A percentile compares a stretch with the other conserved stretches of the same genome.
phyloP scores from a whole-genome alignment of 2,113 vertebrate species.

The Ictalurus punctatus region DNA sequence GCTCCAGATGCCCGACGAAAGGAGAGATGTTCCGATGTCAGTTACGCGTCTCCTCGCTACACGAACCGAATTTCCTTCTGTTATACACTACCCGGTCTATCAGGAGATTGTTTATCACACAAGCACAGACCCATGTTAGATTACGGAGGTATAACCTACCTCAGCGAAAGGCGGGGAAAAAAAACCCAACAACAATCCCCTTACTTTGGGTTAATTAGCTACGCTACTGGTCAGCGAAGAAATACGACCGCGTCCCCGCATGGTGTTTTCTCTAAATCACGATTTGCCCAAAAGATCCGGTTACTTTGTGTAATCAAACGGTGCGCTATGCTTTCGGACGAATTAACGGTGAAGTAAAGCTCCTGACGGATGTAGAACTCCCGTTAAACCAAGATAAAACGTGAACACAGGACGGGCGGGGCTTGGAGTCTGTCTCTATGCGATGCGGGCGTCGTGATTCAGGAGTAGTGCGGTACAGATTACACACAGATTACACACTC shows the following conservation, averaged over 20 bases:
- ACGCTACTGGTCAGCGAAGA: background rate
- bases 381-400: background rate
- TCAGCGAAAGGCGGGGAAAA: background rate
- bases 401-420: conserved; percentile 29
- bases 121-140: background rate
- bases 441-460: conserved; percentile 46
- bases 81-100: background rate
- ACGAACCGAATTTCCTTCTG: background rate
- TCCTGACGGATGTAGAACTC: background rate
- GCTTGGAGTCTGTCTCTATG: background rate
- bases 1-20: background rate
- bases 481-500: background rate
- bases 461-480: conserved; percentile 30
- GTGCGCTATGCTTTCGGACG: background rate
- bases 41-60: background rate
- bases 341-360: background rate
- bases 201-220: background rate
- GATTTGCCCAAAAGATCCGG: background rate
- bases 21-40: background rate
- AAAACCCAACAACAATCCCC: background rate
- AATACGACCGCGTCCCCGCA: background rate
- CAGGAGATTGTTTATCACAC: background rate
- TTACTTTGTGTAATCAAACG: background rate
- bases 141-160: background rate
- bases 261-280: background rate